These are phyloP conservation scores for Aquatica leii DNA, from an alignment of 2,888 invertebrate species.

Conservation along the genomic window DNA sequence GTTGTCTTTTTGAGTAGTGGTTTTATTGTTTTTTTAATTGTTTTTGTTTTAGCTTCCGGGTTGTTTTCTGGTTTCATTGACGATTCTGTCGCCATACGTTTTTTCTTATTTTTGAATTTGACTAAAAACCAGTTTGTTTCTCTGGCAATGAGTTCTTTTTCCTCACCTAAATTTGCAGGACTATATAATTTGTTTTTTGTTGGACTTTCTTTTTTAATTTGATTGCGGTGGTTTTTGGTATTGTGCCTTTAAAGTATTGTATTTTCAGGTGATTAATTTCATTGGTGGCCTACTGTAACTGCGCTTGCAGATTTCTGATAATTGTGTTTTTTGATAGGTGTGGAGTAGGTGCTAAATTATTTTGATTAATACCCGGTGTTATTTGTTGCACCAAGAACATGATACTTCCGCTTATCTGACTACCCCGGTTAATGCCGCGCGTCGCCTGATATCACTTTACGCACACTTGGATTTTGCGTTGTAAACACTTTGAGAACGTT, in stretches of 20 bases:
- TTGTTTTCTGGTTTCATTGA: too few species aligned
- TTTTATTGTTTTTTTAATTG: too few species aligned
- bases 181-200: too few species aligned
- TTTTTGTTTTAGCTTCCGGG: background rate
- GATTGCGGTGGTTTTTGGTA: background rate
- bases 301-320: conserved; percentile 6
- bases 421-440: background rate
- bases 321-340: background rate
- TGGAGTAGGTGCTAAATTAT: conserved; percentile 7
- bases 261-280: conserved; percentile 1
- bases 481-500: background rate
- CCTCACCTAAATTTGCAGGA: background rate
- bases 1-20: too few species aligned
- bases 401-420: conserved; percentile 4
- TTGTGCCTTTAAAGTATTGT: background rate
- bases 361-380: conserved; percentile 1
- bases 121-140: background rate
- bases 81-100: background rate
- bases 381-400: conserved; percentile 1
- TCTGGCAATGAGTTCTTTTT: background rate
- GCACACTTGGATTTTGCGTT: too few species aligned
- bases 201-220: background rate
- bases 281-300: background rate
- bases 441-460: background rate
- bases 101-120: too few species aligned